Base-by-base conservation (phyloP, 2,888 invertebrate genomes). In the Elysia crispata region DNA sequence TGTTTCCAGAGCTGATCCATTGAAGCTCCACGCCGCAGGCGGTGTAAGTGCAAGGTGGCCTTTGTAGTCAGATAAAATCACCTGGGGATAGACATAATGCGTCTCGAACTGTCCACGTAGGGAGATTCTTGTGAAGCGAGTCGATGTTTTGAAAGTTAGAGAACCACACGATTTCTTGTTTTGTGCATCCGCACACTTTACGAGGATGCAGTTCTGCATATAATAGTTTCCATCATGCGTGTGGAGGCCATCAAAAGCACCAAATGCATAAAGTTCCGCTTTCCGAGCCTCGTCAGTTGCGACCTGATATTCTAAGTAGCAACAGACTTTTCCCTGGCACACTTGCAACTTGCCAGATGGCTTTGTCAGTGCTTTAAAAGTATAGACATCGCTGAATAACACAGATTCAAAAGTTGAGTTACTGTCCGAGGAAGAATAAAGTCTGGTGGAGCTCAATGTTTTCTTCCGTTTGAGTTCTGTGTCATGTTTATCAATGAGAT, bases 181-280 rank as follows among this genome's bases (percentile, higher is more conserved):
- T 8, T 1, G 25, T 6, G 64, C 54, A 13, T 84, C 82, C 20
- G 83, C 83, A 64, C 89, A 89, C 67, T 83, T 86, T 8, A 89
- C 77, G 0, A 89, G 66, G 6, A 85, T 81, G 69, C 89, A 89
- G 3, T 86, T 83, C 80, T 89, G 86, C 1, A 88, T 77, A 81
- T 86, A 89, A 73, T 88, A 89, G 6, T 81, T 62, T 0, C 88
- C 88, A 33, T 87, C 83, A 18, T 83, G 76, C 3, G 85, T 86
- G 80, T 89, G 89, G 0, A 87, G 78, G 0, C 89, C 88, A 74
- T 87, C 85, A 79, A 89, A 89, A 0, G 86, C 89, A 0, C 88
- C 90, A 66, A 90, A 84, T 0, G 87, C 90, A 76, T 85, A 90
- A 8, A 81, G 60, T 15, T 84, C 83, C 1, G 77, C 67, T 0